Base-by-base conservation (phyloP, 2,888 invertebrate species). In the Acanthosepion esculentum region DNA sequence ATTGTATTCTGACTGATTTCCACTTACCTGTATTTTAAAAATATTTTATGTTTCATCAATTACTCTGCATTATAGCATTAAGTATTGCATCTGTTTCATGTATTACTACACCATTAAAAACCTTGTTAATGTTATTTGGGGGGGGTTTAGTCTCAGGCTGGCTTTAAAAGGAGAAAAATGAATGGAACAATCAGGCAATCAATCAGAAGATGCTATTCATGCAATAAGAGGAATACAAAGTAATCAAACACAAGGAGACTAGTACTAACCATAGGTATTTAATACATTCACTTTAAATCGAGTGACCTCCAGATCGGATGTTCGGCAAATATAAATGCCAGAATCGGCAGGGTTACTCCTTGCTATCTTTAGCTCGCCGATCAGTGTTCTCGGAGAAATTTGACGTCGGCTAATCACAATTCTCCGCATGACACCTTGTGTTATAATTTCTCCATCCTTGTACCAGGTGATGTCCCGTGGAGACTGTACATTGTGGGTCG, bases 211-310 rank as follows among this genome's bases (percentile, higher is more conserved):
- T 78, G 78, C 15, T 78, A n/a, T n/a, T 78, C 78, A 78, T 78
- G 78, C 78, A 78, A 33, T 78, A 78, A 78, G 15, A 78, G 78
- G 78, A 78, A 78, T 93, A 53, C 93, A 93, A 93, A n/a, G 93
- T 53, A 93, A 29, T 93, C 93, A 93, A 93, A 53, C n/a, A 93
- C 50, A 93, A 53, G 93, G 93, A 93, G 50, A 48, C 93, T 93
- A 93, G 53, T 94, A 94, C 94, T 94, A 64, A 94, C 94, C 94
- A 94, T 94, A 94, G 48, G 59, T 94, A 64, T 94, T 94, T 94
- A 94, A 94, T 55, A 94, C 64, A 94, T 94, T 55, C 94, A 94
- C 94, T 94, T 94, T 94, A 94, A 94, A 94, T 94, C 94, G 55
- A 64, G 94, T 64, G 59, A 94, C 94, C 55, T 94, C 94, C 55